Evolutionary conservation across 2,797 vertebrate species (phyloP), one percentile per base, ranked within the genome.

Genomic region (Halcyon badia): DNA sequence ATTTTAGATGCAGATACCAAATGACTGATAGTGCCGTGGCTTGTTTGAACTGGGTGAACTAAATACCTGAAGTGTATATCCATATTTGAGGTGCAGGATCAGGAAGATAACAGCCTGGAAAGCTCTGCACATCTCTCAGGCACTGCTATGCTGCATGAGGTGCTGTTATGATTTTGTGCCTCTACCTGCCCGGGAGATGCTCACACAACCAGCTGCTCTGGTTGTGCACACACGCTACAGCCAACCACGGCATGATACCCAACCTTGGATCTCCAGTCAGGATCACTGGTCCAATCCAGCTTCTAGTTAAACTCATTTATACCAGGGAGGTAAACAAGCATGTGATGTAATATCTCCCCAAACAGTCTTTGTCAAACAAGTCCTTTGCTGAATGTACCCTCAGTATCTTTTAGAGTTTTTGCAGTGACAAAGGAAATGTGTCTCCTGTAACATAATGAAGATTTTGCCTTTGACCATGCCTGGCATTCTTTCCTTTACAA

Each of bases 151-250:
- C 26, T 5, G 6, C 8, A 10, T 0, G 3, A 76, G 76, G 10
- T 5, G 1, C 7, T 18, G 14, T 41, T 17, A 2, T 1, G 15
- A 14, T 11, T 44, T 2, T 0, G 4, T 26, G 49, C 15, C 20
- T 25, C 66, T 11, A 3, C 48, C n/a, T 25, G 64, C 14, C 2
- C 21, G 13, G 1, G 15, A 37, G 78, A 19, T 44, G 25, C 19
- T 52, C 61, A 5, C 57, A 10, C 10, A 16, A 9, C 28, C 64
- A 28, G 25, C 14, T 20, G 54, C 60, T 57, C 77, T 22, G 4
- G 52, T 11, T 49, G 25, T 24, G 37, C 5, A 3, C 8, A 12
- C 25, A 6, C 1, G 0, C 31, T 20, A 6, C 58, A 56, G 42
- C 31, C 41, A 33, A 16, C 19, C 16, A 9, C 10, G 7, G 17